Conservation (phyloP, 2,113 vertebrate species). For the Alectura lathami region DNA sequence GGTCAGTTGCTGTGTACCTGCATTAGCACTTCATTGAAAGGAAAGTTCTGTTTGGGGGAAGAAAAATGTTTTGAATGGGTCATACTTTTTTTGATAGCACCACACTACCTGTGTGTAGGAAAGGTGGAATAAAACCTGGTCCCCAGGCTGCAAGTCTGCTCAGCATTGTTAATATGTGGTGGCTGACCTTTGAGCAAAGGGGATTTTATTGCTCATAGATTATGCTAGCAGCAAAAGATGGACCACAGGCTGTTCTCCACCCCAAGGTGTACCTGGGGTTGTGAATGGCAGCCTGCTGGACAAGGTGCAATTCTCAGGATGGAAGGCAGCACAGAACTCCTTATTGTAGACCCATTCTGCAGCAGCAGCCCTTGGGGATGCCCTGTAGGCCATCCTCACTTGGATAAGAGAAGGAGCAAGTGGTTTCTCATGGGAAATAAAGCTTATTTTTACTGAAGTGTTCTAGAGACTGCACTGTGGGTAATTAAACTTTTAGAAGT, state of each 20-base stretch:
- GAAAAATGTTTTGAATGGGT: neutral
- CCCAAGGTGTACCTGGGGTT: rapidly evolving
- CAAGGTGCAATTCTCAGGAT: neutral
- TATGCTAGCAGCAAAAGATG: neutral
- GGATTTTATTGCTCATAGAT: neutral
- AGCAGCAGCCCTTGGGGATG: neutral
- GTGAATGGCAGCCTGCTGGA: neutral
- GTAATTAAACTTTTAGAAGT: neutral
- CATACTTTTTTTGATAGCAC: neutral
- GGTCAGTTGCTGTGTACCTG: neutral
- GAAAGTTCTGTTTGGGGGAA: neutral
- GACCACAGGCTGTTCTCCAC: neutral
- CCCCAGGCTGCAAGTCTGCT: neutral
- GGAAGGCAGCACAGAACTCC: neutral
- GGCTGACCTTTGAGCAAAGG: neutral
- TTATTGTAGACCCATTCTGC: neutral
- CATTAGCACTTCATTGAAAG: neutral
- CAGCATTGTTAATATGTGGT: neutral
- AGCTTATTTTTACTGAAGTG: neutral
- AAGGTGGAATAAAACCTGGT: neutral
- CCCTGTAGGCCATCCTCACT: neutral
- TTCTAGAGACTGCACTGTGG: neutral
- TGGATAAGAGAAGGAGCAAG: neutral
- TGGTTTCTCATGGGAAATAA: neutral
- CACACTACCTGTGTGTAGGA: neutral